Conservation (phyloP, 2,888 invertebrate species). For the Dolichomitus sp. region DNA sequence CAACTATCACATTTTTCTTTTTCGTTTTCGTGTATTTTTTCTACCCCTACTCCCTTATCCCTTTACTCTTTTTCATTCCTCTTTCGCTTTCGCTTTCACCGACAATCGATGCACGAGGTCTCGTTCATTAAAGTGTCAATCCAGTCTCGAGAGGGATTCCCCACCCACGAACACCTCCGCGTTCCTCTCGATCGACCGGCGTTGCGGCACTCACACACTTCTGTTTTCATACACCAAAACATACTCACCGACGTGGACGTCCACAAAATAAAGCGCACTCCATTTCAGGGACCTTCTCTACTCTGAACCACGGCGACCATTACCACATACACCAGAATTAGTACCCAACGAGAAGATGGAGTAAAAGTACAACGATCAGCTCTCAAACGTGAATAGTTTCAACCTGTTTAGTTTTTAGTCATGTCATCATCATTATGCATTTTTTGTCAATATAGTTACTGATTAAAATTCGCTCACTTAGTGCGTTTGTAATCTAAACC, state of each 20-base stretch:
- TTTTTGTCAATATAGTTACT: background rate
- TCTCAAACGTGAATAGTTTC: background rate
- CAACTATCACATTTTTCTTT: conserved; percentile 47
- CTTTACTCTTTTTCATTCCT: conserved; percentile 66
- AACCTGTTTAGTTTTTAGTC: conserved; percentile 5
- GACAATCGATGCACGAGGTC: conserved; percentile 74
- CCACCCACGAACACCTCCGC: conserved; percentile 57
- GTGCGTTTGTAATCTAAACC: conserved; percentile 27
- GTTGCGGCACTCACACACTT: conserved; percentile 65
- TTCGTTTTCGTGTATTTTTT: conserved; percentile 48
- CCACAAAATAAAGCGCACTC: conserved; percentile 74
- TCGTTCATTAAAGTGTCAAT: conserved; percentile 84
- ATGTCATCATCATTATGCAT: background rate
- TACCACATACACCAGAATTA: conserved; percentile 8
- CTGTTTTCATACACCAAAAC: conserved; percentile 51
- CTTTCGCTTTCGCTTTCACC: conserved; percentile 73
- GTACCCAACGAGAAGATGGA: background rate
- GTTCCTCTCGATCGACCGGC: conserved; percentile 70
- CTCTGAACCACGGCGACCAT: conserved; percentile 15
- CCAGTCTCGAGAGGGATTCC: conserved; percentile 76
- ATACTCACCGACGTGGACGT: conserved; percentile 66
- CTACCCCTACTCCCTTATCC: conserved; percentile 15
- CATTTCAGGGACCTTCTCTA: conserved; percentile 46
- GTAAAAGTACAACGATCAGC: background rate
- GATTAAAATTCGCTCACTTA: background rate